Conservation (phyloP, 2,888 invertebrate genomes). For the Mimachlamys varia region DNA sequence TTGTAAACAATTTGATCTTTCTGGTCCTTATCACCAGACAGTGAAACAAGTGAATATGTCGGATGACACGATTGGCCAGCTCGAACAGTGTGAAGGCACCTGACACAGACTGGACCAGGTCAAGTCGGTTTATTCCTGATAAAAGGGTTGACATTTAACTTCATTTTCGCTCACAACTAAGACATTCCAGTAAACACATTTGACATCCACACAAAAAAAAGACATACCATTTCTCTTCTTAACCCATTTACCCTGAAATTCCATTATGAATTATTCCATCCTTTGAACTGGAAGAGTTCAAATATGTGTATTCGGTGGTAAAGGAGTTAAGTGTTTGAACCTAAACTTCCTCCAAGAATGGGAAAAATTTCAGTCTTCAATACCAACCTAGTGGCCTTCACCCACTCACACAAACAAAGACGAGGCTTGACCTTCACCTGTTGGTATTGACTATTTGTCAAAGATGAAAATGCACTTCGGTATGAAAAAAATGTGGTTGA, state of each 20-base stretch:
- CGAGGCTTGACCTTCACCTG: background rate
- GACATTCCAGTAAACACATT: background rate
- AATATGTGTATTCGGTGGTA: too few species aligned
- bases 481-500: too few species aligned
- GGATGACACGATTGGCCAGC: background rate
- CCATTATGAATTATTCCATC: too few species aligned
- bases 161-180: background rate
- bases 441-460: too few species aligned
- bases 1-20: background rate
- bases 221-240: too few species aligned
- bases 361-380: background rate
- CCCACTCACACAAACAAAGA: background rate
- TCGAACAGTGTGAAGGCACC: background rate
- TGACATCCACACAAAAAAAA: background rate
- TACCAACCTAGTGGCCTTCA: background rate
- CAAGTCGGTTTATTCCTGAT: background rate
- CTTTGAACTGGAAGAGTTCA: too few species aligned
- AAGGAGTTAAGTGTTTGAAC: too few species aligned
- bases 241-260: too few species aligned
- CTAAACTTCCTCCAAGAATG: too few species aligned
- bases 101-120: background rate
- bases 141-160: background rate
- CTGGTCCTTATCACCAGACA: background rate
- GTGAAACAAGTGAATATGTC: background rate
- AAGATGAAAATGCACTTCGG: too few species aligned